A percentile compares a stretch with the other conserved stretches of the same genome.
These are phyloP conservation scores for Graptemys geographica DNA, from an alignment of 2,797 vertebrate genomes.

Conservation along the genomic window DNA sequence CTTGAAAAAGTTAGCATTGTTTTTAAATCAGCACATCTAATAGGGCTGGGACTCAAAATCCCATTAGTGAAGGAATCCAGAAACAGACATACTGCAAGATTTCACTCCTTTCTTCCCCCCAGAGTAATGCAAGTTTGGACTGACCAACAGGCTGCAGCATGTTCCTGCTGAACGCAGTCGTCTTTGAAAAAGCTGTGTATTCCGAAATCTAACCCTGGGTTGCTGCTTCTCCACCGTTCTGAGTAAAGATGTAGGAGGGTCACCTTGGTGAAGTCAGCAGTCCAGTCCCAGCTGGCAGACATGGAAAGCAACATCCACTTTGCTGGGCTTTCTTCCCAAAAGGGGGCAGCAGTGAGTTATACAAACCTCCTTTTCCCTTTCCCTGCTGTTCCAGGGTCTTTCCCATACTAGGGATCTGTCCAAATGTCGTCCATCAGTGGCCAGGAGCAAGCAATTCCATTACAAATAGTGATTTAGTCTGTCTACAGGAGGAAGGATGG, in stretches of 20 bases:
- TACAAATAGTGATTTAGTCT: rapidly evolving
- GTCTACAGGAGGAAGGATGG: background rate
- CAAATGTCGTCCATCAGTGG: background rate
- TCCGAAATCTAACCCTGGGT: background rate
- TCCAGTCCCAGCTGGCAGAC: background rate
- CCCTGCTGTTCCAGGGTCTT: background rate
- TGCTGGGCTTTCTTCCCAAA: rapidly evolving
- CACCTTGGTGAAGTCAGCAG: rapidly evolving
- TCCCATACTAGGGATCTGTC: background rate
- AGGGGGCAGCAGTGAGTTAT: background rate
- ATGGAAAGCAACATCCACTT: background rate
- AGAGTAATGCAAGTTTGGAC: rapidly evolving
- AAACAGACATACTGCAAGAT: rapidly evolving
- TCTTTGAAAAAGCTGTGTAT: rapidly evolving
- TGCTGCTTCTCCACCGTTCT: rapidly evolving
- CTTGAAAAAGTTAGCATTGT: background rate
- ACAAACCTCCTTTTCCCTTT: background rate
- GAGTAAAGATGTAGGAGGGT: background rate
- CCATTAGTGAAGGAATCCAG: background rate
- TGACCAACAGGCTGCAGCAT: background rate
- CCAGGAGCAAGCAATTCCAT: rapidly evolving
- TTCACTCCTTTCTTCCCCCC: background rate
- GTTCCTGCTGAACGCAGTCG: background rate
- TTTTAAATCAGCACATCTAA: background rate
- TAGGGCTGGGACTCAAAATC: rapidly evolving